phyloP scores from a whole-genome alignment of 2,797 vertebrate genomes.

The Pseudomugil gertrudae region DNA sequence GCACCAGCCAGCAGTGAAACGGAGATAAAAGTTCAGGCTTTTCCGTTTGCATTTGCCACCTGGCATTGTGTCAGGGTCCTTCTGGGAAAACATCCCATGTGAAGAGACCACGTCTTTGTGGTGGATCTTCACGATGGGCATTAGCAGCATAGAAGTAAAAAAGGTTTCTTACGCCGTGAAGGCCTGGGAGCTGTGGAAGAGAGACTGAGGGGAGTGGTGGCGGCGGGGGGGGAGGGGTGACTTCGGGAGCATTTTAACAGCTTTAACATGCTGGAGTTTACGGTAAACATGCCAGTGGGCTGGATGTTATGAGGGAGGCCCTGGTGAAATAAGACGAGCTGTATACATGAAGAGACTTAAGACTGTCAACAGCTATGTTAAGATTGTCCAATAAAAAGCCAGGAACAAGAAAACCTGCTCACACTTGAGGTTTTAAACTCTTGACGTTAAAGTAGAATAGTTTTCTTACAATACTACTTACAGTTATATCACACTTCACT shows the following conservation, averaged over 20 bases:
- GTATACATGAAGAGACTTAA: slow-evolving; percentile 63
- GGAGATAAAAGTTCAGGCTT: slow-evolving; percentile 41
- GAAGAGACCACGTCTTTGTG: slow-evolving; percentile 1
- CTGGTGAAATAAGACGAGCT: slow-evolving; percentile 48
- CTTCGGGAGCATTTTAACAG: slow-evolving; percentile 52
- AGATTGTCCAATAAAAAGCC: slow-evolving; percentile 29
- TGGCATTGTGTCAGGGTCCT: not conserved
- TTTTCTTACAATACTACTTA: not conserved
- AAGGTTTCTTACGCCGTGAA: slow-evolving; percentile 27
- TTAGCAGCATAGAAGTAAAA: slow-evolving; percentile 14
- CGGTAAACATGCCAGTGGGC: slow-evolving; percentile 69
- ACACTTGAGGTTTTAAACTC: not conserved
- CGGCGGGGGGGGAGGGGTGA: slow-evolving; percentile 15
- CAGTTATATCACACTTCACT: not conserved
- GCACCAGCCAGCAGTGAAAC: slow-evolving; percentile 43
- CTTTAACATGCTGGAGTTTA: slow-evolving; percentile 65
- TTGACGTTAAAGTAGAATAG: not conserved
- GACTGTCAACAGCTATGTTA: slow-evolving; percentile 58
- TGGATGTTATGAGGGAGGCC: slow-evolving; percentile 66
- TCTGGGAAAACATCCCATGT: slow-evolving; percentile 1
- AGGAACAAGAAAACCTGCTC: not conserved
- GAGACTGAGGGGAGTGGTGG: not conserved
- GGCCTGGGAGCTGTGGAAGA: slow-evolving; percentile 21
- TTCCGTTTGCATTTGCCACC: slow-evolving; percentile 25
- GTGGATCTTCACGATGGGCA: slow-evolving; percentile 8